Percentiles rank a stretch among this genome's conserved stretches.
These are phyloP conservation scores for Drosophila asahinai DNA, from an alignment of 1,140 invertebrate species.

Conservation along the genomic window DNA sequence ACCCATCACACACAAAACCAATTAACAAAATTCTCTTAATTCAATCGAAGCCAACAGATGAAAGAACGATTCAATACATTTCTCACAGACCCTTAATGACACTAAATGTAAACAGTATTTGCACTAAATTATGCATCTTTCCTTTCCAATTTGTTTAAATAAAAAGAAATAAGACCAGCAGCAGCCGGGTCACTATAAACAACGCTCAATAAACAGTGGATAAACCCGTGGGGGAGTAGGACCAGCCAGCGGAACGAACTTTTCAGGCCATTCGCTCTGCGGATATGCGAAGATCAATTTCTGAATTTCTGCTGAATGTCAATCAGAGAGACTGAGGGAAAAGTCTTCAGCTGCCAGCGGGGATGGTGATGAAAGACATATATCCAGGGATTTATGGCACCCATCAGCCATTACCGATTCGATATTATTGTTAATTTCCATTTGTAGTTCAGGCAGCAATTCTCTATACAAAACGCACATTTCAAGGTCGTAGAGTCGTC, in stretches of 20 bases:
- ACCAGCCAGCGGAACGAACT: conserved; percentile 54
- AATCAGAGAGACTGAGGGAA: conserved; percentile 47
- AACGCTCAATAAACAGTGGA: conserved; percentile 47
- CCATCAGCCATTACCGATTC: conserved; percentile 13
- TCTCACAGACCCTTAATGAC: conserved; percentile 24
- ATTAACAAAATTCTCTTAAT: conserved; percentile 1
- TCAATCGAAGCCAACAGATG: conserved; percentile 32
- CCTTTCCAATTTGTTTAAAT: conserved; percentile 32
- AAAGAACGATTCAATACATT: conserved; percentile 12
- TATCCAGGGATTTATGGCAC: conserved; percentile 36
- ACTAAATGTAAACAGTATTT: conserved; percentile 39
- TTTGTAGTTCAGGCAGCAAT: conserved; percentile 13
- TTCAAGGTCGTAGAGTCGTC: conserved; percentile 64
- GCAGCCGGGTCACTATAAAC: conserved; percentile 55
- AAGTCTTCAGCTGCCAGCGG: conserved; percentile 4
- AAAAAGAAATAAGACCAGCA: conserved; percentile 8
- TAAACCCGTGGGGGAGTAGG: neutral
- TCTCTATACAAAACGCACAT: conserved; percentile 31
- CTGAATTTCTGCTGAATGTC: conserved; percentile 68
- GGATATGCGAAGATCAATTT: conserved; percentile 35
- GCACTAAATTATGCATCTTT: conserved; percentile 38
- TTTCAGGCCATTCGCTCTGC: conserved; percentile 35
- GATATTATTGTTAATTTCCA: neutral
- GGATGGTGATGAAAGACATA: conserved; percentile 56
- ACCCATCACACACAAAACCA: neutral